Evolutionary conservation across 2,797 vertebrate genomes (phyloP), one percentile per base, ranked within the genome.

Genomic region (Gymnocypris eckloni): DNA sequence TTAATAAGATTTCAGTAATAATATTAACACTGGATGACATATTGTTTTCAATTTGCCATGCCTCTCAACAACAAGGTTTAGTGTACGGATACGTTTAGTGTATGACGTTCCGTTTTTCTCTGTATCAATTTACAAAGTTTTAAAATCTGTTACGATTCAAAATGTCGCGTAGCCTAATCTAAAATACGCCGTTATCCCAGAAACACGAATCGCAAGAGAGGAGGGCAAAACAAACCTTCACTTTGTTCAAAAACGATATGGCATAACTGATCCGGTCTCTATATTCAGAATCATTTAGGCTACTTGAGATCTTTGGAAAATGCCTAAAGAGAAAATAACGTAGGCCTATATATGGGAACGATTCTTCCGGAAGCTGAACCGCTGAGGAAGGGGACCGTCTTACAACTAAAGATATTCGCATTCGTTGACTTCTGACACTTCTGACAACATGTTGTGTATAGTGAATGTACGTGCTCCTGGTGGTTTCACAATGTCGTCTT

Each of bases 351-450:
- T 1, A 16, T 16, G 15, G n/a, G 28, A 67, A 37, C 64, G 1
- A 66, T 33, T 37, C 15, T 67, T 18, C 28, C 15, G 15, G 6
- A 67, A 18, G 2, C 67, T 22, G 39, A 41, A n/a, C 0, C 11
- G 11, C 9, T 20, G 69, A 69, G 67, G 39, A 69, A 37, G 18
- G 7, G 7, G 37, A 2, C 4, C 1, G 37, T 22, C 39, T 20
- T 39, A 50, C n/a, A 54, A 56, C 45, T 73, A 48, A 43, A 39
- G 86, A 10, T 33, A 52, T 37, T 89, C 80, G 84, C 22, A 48
- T 77, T 91, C 80, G 75, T 85, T 83, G 22, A 77, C n/a, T 66
- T 79, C 78, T 48, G 41, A 80, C 4, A 50, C 43, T 67, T 33
- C 33, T 33, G 33, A 33, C 33, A 33, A 3, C 2, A 87, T 81